Evolutionary conservation across 2,888 invertebrate species (phyloP).

Genomic region (Timema podura): DNA sequence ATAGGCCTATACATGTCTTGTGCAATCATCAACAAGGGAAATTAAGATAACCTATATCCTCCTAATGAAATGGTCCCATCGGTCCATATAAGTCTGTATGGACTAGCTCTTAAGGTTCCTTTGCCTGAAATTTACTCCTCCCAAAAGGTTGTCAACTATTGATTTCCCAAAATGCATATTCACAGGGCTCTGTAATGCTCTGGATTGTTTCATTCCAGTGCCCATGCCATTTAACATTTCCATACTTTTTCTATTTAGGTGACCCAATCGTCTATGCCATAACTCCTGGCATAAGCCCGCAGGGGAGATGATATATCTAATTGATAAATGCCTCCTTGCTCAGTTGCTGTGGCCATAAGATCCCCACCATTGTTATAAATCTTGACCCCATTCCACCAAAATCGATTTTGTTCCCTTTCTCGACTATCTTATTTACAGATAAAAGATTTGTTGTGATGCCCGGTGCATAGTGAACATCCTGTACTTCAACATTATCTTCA

Average conservation of each 20-base stretch:
- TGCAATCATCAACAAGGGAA: background rate
- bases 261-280: background rate
- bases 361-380: background rate
- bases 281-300: background rate
- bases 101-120: background rate
- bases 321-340: background rate
- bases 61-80: background rate
- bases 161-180: background rate
- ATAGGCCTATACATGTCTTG: background rate
- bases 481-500: background rate
- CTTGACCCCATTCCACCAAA: background rate
- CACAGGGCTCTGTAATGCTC: background rate
- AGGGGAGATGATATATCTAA: background rate
- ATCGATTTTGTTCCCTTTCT: background rate
- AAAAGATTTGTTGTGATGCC: background rate
- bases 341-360: constrained; percentile 2
- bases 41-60: background rate
- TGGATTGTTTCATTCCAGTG: background rate
- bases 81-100: background rate
- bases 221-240: background rate
- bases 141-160: background rate
- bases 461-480: background rate
- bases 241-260: constrained; percentile 4
- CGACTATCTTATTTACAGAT: background rate
- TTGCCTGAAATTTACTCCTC: background rate